Base-by-base conservation (phyloP, 2,797 vertebrate species). In the Fundulus diaphanus region DNA sequence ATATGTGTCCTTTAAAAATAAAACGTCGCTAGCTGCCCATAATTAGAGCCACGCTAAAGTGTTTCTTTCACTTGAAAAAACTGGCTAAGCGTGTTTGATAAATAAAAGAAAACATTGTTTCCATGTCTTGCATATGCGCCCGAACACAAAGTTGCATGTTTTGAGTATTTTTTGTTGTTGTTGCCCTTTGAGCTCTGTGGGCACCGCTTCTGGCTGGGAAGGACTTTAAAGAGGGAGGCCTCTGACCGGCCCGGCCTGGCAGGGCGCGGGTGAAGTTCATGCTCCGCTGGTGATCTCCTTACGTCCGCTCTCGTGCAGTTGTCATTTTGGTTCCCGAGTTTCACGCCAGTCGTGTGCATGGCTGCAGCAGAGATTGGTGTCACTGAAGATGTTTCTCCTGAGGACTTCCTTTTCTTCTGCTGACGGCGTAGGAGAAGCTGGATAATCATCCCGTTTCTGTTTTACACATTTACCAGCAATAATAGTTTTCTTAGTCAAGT, bases 191-290 rank as follows among this genome's bases (percentile, higher is more conserved):
- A 83, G 80, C 83, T 44, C 42, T 63, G 27, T 68, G 88, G 85
- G 90, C 86, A 1, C 22, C 87, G 83, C 86, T 90, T 85, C 87
- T 86, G 82, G 83, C 83, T 79, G 66, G 51, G 84, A 81, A 77
- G 82, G 85, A 76, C 89, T 88, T 86, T 80, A 80, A 88, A 24
- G 49, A 76, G 78, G 46, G 81, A 22, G 49, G 80, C 74, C 76
- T 84, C 86, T 79, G n/a, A 33, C 44, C 49, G 77, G 78, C 70
- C 70, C 82, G 77, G 73, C 74, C 70, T 78, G 66, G 68, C 73
- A 72, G 79, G 63, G 33, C 27, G 69, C 57, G 49, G 75, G 80
- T 72, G 66, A 81, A 70, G 33, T 40, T 56, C 6, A 16, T 18
- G 40, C 44, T 65, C 65, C 67, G 2, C 66, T 73, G 81, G 75